Percentiles rank a stretch among this genome's conserved stretches.
Conservation (phyloP, 2,888 invertebrate species). For the Rapana venosa region DNA sequence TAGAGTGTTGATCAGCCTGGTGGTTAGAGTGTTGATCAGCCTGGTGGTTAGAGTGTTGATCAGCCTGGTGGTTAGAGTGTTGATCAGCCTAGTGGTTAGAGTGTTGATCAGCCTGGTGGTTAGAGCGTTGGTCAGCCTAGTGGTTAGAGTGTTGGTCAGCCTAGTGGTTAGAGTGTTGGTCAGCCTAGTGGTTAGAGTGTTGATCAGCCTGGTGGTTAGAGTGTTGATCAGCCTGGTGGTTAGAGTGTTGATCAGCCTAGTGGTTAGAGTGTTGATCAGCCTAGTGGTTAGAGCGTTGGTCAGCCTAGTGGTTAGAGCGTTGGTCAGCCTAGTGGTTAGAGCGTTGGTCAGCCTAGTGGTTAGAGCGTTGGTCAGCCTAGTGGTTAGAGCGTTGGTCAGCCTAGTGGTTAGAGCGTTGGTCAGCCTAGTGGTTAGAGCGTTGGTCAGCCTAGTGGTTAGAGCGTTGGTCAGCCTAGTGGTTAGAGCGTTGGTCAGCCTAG, state of each 20-base stretch:
- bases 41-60: background rate
- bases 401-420: background rate
- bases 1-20: background rate
- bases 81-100: background rate
- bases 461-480: too few relatives aligned
- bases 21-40: background rate
- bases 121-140: background rate
- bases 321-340: too few relatives aligned
- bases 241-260: background rate
- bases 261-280: background rate
- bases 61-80: background rate
- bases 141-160: background rate
- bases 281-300: background rate
- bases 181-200: background rate
- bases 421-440: too few relatives aligned
- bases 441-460: background rate
- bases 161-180: too few relatives aligned
- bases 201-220: background rate
- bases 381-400: too few relatives aligned
- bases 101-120: too few relatives aligned
- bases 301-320: background rate
- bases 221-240: background rate
- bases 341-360: background rate
- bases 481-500: background rate
- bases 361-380: background rate